Evolutionary conservation across 2,888 invertebrate genomes (phyloP).

Genomic region (Drosophila aldrichi): DNA sequence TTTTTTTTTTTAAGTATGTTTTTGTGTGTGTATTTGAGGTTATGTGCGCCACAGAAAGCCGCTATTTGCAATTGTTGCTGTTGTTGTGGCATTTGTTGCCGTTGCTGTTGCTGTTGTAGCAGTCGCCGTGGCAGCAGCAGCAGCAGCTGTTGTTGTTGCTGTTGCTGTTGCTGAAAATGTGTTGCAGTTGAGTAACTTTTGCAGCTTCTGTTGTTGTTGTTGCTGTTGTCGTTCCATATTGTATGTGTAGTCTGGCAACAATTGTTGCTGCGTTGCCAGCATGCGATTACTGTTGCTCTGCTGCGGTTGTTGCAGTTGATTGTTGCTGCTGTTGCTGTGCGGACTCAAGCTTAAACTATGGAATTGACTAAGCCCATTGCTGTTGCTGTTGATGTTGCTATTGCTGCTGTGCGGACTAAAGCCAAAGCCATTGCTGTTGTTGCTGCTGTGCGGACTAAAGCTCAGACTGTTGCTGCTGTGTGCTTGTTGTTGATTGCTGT

Average conservation of each 20-base stretch:
- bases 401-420: slow-evolving; percentile 6
- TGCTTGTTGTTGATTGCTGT: no score
- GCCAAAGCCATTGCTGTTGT: background rate
- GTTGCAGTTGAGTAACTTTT: slow-evolving; percentile 52
- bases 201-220: slow-evolving; percentile 47
- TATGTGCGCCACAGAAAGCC: slow-evolving; percentile 68
- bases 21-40: slow-evolving; percentile 41
- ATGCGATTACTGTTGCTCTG: slow-evolving; percentile 14
- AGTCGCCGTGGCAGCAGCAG: slow-evolving; percentile 29
- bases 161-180: slow-evolving; percentile 38
- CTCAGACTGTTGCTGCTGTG: no score
- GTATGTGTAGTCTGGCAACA: slow-evolving; percentile 40
- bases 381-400: slow-evolving; percentile 3
- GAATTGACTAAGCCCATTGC: background rate
- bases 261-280: slow-evolving; percentile 33
- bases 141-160: background rate
- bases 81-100: slow-evolving; percentile 21
- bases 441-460: background rate
- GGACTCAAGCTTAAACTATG: slow-evolving; percentile 20
- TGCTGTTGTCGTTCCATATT: slow-evolving; percentile 42
- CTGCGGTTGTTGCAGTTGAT: slow-evolving; percentile 10
- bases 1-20: slow-evolving; percentile 10
- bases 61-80: slow-evolving; percentile 33
- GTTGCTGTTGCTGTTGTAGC: slow-evolving; percentile 21
- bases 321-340: slow-evolving; percentile 19